These are phyloP conservation scores for Xiphophorus maculatus DNA, from an alignment of 2,113 vertebrate species.

Conservation along the genomic window DNA sequence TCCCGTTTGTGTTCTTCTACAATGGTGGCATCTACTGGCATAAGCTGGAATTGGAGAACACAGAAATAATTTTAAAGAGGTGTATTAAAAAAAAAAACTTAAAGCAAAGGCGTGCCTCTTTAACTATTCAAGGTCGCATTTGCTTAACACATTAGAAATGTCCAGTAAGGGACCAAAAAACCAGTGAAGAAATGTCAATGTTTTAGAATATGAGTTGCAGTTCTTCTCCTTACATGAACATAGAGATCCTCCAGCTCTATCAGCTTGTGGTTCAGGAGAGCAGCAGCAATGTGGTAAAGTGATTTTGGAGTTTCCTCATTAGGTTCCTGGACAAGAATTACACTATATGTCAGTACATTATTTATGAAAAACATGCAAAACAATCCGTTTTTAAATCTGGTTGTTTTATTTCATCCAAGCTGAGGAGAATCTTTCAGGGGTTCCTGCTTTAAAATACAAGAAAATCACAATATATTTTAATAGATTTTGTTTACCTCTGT, in stretches of 20 bases:
- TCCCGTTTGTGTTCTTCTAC: conserved; percentile 93
- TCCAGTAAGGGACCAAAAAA: neutral
- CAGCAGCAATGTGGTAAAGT: conserved; percentile 95
- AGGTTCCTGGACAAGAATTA: conserved; percentile 84
- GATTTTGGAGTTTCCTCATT: conserved; percentile 96
- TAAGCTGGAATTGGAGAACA: conserved; percentile 81
- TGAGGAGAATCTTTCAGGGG: neutral
- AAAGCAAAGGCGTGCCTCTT: neutral
- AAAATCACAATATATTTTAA: too few relatives aligned
- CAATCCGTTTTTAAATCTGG: neutral
- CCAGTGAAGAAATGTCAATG: neutral
- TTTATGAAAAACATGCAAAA: neutral
- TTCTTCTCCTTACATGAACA: conserved; percentile 89
- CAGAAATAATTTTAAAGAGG: neutral
- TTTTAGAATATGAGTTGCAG: neutral
- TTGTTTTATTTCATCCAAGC: neutral
- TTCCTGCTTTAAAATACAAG: too few relatives aligned
- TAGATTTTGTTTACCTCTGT: neutral
- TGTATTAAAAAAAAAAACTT: neutral
- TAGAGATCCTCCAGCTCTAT: conserved; percentile 98
- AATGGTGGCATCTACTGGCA: conserved; percentile 89
- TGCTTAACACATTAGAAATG: neutral
- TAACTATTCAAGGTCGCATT: neutral
- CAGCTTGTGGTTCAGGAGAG: conserved; percentile 94
- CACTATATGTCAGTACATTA: neutral